These are phyloP conservation scores for Myiothlypis coronata DNA, from an alignment of 2,797 vertebrate species.

Conservation along the genomic window DNA sequence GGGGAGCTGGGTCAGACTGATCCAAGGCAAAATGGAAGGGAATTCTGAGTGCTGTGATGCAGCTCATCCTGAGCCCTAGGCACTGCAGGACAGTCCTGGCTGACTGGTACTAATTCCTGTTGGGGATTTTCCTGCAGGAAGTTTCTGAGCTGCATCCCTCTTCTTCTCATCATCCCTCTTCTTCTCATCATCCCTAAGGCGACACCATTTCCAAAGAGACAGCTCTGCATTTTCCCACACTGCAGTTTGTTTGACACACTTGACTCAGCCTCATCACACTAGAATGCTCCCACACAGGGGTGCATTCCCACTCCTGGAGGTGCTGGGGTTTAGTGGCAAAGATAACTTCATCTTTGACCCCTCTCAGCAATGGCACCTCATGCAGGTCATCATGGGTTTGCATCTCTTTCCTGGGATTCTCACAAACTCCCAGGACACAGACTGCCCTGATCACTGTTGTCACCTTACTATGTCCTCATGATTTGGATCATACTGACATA, in stretches of 20 bases:
- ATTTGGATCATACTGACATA: not conserved
- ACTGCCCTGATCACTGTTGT: not conserved
- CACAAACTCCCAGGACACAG: not conserved
- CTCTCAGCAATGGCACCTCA: not conserved
- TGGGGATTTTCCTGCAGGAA: not conserved
- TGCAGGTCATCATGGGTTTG: not conserved
- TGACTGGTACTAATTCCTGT: not conserved
- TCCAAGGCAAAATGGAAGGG: not conserved
- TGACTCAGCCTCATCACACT: not conserved
- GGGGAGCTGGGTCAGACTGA: not conserved
- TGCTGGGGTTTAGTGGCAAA: not conserved
- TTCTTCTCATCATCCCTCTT: not conserved
- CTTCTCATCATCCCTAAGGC: not conserved
- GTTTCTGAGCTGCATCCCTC: not conserved
- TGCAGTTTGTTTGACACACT: not conserved
- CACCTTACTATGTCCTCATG: not conserved
- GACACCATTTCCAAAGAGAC: not conserved
- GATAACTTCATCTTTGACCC: accelerated
- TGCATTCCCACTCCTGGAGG: not conserved
- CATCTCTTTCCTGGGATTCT: not conserved
- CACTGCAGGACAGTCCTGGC: not conserved
- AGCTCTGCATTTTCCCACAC: accelerated
- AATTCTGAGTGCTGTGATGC: not conserved
- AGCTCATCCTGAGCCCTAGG: not conserved
- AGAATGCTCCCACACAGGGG: accelerated